phyloP scores from a whole-genome alignment of 2,797 vertebrate species.

The Hipposideros larvatus region DNA sequence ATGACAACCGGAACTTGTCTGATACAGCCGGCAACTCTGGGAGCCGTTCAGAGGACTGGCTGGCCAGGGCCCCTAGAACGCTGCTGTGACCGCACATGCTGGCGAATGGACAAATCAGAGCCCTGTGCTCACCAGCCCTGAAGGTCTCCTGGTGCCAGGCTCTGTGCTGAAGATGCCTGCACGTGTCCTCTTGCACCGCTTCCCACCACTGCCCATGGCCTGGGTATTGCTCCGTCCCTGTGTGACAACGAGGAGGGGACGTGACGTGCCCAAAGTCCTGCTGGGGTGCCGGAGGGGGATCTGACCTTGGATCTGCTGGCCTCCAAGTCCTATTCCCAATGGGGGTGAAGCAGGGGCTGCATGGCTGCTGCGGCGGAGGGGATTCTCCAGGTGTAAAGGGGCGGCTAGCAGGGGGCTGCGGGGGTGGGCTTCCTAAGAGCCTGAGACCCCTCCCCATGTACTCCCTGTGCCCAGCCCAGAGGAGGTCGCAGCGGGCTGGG shows the following conservation, averaged over 20 bases:
- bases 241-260: background rate
- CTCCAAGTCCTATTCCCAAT: background rate
- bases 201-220: background rate
- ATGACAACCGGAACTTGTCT: conserved; percentile 87
- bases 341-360: background rate
- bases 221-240: too few relatives aligned
- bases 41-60: conserved; percentile 12
- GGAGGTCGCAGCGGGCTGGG: background rate
- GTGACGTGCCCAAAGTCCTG: background rate
- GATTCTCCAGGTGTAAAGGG: background rate
- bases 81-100: background rate
- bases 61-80: background rate
- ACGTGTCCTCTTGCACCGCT: background rate
- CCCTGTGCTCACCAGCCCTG: accelerated
- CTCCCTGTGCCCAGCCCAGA: background rate
- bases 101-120: background rate
- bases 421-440: background rate
- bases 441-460: background rate
- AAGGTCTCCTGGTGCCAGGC: background rate
- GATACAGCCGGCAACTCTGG: conserved; percentile 13
- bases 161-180: accelerated
- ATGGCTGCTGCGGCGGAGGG: background rate
- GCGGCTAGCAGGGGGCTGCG: background rate
- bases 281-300: background rate
- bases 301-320: background rate